A percentile compares a stretch with the other conserved stretches of the same genome.
Evolutionary conservation across 2,113 vertebrate genomes (phyloP).

Genomic region (Dipodomys stephensi): DNA sequence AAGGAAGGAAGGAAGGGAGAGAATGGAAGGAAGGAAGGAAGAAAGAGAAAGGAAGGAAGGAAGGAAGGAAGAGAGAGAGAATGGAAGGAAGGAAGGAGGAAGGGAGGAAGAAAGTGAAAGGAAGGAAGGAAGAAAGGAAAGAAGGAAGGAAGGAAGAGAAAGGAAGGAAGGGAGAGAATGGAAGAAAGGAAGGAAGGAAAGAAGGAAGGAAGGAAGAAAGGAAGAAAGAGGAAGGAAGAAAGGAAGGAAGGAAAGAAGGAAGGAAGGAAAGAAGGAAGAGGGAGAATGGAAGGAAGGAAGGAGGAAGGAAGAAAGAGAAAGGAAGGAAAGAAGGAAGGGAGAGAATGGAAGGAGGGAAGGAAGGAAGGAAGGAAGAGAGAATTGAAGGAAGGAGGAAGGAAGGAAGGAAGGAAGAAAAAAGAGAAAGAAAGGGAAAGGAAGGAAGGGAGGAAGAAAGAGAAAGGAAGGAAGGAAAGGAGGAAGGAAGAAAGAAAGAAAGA

Average conservation of each 20-base stretch:
- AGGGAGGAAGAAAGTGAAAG: too few relatives aligned
- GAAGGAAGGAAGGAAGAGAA: neutral
- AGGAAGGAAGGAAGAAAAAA: too few relatives aligned
- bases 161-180: too few relatives aligned
- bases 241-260: neutral
- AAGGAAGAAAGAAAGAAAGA: too few relatives aligned
- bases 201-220: neutral
- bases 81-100: too few relatives aligned
- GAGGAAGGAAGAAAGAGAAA: too few relatives aligned
- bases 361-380: neutral
- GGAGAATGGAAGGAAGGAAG: neutral
- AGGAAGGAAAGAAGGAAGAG: neutral
- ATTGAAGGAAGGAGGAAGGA: neutral
- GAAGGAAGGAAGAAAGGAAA: too few relatives aligned
- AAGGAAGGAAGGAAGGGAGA: neutral
- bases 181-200: neutral
- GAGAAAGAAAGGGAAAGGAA: neutral
- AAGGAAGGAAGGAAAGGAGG: neutral
- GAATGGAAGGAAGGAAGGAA: too few relatives aligned
- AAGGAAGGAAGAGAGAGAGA: too few relatives aligned
- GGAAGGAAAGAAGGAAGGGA: neutral
- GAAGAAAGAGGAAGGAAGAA: neutral
- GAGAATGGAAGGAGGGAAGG: neutral
- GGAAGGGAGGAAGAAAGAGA: neutral
- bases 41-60: too few relatives aligned